phyloP scores from a whole-genome alignment of 2,797 vertebrate genomes.

The Chloroceryle amazona region DNA sequence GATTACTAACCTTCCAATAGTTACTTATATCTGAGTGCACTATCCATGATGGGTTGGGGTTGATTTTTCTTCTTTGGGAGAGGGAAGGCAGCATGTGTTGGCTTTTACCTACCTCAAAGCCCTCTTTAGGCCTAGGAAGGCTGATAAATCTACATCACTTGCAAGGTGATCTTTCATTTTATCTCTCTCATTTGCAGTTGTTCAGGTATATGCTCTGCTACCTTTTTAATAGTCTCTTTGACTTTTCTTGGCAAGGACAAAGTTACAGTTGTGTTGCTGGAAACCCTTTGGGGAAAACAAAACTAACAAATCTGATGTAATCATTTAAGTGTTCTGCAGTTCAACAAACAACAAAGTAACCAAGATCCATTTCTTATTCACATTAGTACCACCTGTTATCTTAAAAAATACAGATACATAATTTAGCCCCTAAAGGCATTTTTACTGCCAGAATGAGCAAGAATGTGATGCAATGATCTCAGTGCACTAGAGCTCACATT shows the following conservation, averaged over 20 bases:
- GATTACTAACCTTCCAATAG: neutral
- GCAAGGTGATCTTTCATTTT: conserved; percentile 6
- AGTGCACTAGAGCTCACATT: neutral
- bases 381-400: neutral
- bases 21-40: neutral
- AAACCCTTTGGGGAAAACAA: neutral
- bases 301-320: neutral
- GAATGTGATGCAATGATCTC: neutral
- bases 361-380: neutral
- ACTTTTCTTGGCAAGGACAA: conserved; percentile 43
- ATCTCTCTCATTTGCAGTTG: neutral
- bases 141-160: neutral
- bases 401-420: neutral
- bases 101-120: neutral
- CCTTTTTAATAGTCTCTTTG: neutral
- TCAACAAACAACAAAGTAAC: neutral
- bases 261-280: neutral
- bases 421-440: neutral
- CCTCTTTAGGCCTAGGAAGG: neutral
- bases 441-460: neutral
- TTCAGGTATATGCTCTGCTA: neutral
- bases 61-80: neutral
- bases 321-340: neutral
- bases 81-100: rapidly evolving
- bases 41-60: neutral